A percentile compares a stretch with the other conserved stretches of the same genome.
Conservation (phyloP, 2,113 vertebrate genomes). For the Lamprologus speciosus region DNA sequence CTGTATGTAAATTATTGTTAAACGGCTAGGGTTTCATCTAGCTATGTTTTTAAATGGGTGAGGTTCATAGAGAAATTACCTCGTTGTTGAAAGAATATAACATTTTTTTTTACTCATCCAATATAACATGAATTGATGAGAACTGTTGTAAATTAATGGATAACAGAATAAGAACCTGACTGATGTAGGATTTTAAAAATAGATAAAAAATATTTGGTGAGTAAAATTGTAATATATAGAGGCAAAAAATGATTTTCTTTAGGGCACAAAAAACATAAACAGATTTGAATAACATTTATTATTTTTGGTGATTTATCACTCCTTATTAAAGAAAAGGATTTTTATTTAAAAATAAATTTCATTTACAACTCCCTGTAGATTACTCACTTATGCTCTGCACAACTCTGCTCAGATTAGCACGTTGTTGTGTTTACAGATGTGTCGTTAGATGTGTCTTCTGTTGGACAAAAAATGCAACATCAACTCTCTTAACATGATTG, state of each 20-base stretch:
- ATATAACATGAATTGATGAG: neutral
- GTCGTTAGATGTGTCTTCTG: neutral
- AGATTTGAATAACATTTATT: neutral
- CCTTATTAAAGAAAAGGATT: neutral
- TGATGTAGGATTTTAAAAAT: neutral
- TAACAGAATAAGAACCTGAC: neutral
- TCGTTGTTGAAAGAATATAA: fast-evolving
- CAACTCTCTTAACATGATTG: neutral
- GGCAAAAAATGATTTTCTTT: neutral
- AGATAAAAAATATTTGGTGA: neutral
- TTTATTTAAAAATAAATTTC: neutral
- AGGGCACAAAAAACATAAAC: neutral
- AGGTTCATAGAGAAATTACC: neutral
- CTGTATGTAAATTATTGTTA: neutral
- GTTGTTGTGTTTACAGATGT: neutral
- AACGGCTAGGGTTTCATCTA: neutral
- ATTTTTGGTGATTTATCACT: neutral
- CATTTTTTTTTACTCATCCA: fast-evolving
- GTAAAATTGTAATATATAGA: neutral
- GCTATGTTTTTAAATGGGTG: neutral
- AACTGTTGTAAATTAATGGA: neutral
- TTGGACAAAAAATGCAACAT: neutral
- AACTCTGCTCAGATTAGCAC: neutral
- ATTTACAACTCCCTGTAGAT: neutral
- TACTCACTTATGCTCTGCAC: neutral